A percentile compares a stretch with the other conserved stretches of the same genome.
Evolutionary conservation across 2,888 invertebrate species (phyloP).

Genomic region (Drosophila recens): DNA sequence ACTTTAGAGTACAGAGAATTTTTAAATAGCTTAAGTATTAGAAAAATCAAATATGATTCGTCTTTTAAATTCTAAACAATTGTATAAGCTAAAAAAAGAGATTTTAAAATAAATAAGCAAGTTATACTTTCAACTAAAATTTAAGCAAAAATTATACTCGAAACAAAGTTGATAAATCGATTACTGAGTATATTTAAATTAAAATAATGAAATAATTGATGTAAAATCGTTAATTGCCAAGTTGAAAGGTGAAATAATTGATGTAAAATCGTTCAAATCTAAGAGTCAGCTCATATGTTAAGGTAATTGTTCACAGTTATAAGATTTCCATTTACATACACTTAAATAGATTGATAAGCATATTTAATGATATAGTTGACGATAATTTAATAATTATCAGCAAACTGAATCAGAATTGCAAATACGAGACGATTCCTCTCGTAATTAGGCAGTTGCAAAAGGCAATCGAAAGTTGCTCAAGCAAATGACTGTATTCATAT

Average conservation of each 20-base stretch:
- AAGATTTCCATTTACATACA: conserved; percentile 3
- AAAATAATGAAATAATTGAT: conserved; percentile 37
- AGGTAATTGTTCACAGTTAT: conserved; percentile 23
- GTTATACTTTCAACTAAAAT: background rate
- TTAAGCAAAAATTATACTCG: background rate
- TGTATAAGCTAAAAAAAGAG: background rate
- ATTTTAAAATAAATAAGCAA: background rate
- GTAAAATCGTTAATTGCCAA: conserved; percentile 23
- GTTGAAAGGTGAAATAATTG: conserved; percentile 40
- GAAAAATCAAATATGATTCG: conserved; percentile 9
- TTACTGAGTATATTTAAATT: conserved; percentile 3
- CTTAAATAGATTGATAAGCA: conserved; percentile 32
- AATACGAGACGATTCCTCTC: conserved; percentile 14
- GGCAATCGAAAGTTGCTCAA: conserved; percentile 35
- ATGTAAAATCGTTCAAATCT: conserved; percentile 23
- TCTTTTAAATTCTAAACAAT: conserved; percentile 1
- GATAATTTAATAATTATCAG: conserved; percentile 18
- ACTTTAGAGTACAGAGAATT: background rate
- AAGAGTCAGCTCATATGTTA: conserved; percentile 1
- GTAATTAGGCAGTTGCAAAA: conserved; percentile 22
- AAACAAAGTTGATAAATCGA: background rate
- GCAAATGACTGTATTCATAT: conserved; percentile 32
- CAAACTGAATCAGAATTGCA: conserved; percentile 20
- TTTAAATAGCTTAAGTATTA: background rate
- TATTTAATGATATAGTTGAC: conserved; percentile 31